Conservation (phyloP, 2,113 vertebrate genomes). For the Rutilus rutilus region DNA sequence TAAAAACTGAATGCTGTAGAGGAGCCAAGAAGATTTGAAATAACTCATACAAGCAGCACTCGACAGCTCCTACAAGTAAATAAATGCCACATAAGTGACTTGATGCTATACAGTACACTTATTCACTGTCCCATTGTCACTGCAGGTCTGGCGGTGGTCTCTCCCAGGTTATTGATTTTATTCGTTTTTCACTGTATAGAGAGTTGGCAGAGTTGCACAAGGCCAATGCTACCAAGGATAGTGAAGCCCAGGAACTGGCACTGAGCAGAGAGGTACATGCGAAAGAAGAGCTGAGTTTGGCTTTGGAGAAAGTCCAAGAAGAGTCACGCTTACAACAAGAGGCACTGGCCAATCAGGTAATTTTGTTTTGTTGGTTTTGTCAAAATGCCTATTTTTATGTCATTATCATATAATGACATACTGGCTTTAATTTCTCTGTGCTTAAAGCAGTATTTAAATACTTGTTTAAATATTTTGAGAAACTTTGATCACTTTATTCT, state of each 20-base stretch:
- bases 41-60: constrained; percentile 90
- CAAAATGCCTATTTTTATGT: neutral
- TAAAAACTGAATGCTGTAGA: constrained; percentile 89
- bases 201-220: constrained; percentile 95
- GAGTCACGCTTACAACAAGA: constrained; percentile 91
- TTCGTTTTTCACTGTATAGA: constrained; percentile 64
- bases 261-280: constrained; percentile 87
- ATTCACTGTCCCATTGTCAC: neutral
- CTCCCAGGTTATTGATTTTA: neutral
- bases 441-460: neutral
- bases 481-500: neutral
- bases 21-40: too few species aligned
- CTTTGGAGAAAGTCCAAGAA: constrained; percentile 88
- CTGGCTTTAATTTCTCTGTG: neutral
- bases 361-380: neutral
- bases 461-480: neutral
- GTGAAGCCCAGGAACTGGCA: constrained; percentile 89
- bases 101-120: neutral
- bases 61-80: constrained; percentile 91
- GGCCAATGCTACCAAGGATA: constrained; percentile 89
- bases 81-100: neutral
- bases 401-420: neutral
- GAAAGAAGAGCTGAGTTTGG: constrained; percentile 86
- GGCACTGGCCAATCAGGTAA: constrained; percentile 87
- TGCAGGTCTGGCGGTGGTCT: neutral